These are phyloP conservation scores for Parapsyche elsis DNA, from an alignment of 1,140 invertebrate genomes.

Conservation along the genomic window DNA sequence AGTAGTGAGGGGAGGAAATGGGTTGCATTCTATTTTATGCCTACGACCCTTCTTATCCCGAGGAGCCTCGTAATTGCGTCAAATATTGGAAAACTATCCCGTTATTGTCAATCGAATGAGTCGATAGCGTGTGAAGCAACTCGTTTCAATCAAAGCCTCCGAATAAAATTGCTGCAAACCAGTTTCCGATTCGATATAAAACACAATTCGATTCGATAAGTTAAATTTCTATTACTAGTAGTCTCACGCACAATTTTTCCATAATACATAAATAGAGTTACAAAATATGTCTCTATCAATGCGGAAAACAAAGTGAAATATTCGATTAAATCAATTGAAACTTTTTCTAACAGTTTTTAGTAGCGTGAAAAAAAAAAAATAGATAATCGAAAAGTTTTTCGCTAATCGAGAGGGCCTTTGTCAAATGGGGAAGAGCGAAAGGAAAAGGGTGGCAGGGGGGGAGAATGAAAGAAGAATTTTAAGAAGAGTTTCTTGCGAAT, in stretches of 20 bases:
- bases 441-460: too few relatives aligned
- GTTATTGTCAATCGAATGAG: conserved; percentile 23
- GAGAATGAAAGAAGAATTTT: not conserved
- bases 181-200: not conserved
- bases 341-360: not conserved
- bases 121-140: not conserved
- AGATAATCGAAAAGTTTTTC: conserved; percentile 21
- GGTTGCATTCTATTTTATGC: conserved; percentile 15
- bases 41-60: conserved; percentile 4
- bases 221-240: too few relatives aligned
- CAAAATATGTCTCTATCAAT: too few relatives aligned
- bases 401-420: conserved; percentile 2
- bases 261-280: too few relatives aligned
- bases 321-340: conserved; percentile 16
- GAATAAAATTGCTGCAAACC: not conserved
- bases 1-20: not conserved
- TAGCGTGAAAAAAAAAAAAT: not conserved
- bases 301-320: not conserved
- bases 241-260: too few relatives aligned
- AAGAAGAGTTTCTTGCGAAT: conserved; percentile 14
- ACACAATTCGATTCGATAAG: not conserved
- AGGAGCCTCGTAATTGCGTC: not conserved
- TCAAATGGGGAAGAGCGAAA: not conserved
- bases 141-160: not conserved
- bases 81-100: conserved; percentile 10